phyloP scores from a whole-genome alignment of 2,888 invertebrate species.

The Eupsilia transversa region DNA sequence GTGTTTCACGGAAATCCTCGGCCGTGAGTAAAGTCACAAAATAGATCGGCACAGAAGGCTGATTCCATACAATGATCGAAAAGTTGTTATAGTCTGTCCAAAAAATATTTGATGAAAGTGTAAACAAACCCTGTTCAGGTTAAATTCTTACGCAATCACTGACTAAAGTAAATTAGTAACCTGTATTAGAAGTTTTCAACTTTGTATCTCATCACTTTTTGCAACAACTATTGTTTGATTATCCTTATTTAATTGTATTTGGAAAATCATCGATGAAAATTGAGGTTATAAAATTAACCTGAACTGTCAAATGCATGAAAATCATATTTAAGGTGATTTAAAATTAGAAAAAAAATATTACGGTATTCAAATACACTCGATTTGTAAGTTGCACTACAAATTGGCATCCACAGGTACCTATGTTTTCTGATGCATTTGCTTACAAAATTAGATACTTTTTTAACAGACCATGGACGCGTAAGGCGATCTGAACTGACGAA shows the following conservation, averaged over 20 bases:
- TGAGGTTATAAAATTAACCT: neutral
- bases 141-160: neutral
- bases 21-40: neutral
- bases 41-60: neutral
- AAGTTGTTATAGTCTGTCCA: neutral
- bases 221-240: neutral
- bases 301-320: neutral
- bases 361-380: neutral
- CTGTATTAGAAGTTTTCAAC: neutral
- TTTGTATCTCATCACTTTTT: neutral
- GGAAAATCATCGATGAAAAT: neutral
- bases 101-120: neutral
- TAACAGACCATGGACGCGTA: no score
- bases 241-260: neutral
- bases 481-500: no score
- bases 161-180: neutral
- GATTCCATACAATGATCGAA: no score
- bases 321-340: neutral
- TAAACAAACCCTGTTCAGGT: neutral
- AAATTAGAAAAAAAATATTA: neutral
- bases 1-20: slow-evolving; percentile 49
- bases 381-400: neutral
- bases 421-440: neutral
- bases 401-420: no score
- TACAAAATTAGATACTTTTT: neutral